phyloP scores from a whole-genome alignment of 2,888 invertebrate genomes.

The Papilio elwesi region DNA sequence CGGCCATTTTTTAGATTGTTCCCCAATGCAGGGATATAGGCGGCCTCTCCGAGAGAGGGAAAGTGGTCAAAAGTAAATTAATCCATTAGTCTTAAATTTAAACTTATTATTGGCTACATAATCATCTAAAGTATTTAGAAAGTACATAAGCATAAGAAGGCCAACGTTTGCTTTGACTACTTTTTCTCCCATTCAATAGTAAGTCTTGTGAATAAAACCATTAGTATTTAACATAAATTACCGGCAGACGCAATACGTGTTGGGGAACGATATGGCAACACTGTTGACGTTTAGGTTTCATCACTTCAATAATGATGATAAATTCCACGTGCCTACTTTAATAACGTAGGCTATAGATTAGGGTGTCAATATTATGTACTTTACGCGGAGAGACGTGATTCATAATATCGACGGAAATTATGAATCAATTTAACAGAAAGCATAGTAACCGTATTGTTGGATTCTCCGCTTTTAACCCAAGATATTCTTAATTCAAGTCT shows the following conservation, averaged over 20 bases:
- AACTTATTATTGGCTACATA: too few relatives aligned
- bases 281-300: constrained; percentile 26
- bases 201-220: constrained; percentile 28
- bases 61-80: too few relatives aligned
- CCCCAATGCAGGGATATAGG: too few relatives aligned
- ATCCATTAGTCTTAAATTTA: too few relatives aligned
- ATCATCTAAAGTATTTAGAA: too few relatives aligned
- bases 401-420: constrained; percentile 22
- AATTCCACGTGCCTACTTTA: constrained; percentile 18
- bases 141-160: too few relatives aligned
- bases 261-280: constrained; percentile 14
- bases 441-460: not conserved
- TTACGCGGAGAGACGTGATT: constrained; percentile 1
- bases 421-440: constrained; percentile 12
- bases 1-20: too few relatives aligned
- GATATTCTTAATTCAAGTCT: not conserved
- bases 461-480: not conserved
- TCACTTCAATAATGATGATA: constrained; percentile 36
- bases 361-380: constrained; percentile 23
- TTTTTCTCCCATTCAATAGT: not conserved
- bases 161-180: too few relatives aligned
- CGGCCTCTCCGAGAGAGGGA: too few relatives aligned
- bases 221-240: constrained; percentile 20
- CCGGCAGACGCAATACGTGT: constrained; percentile 9
- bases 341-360: constrained; percentile 31